phyloP scores from a whole-genome alignment of 2,888 invertebrate species.

The Callimorpha dominula region DNA sequence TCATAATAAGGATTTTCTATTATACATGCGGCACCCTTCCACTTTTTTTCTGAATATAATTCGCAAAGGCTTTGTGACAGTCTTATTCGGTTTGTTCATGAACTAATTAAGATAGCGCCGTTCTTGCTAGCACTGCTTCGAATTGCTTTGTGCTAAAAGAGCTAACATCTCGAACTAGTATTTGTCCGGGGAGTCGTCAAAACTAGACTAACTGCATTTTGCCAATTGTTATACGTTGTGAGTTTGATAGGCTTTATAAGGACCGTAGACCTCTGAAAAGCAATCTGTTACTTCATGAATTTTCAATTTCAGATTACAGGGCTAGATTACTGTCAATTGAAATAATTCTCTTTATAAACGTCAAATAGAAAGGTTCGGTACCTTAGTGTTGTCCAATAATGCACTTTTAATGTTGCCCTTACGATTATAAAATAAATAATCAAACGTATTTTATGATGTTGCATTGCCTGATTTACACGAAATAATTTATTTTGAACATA shows the following conservation, averaged over 20 bases:
- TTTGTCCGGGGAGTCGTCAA: constrained; percentile 20
- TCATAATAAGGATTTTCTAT: not conserved
- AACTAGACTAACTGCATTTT: constrained; percentile 3
- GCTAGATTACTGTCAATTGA: no score
- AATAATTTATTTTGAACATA: no score
- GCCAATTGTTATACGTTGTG: not conserved
- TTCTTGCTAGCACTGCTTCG: constrained; percentile 32
- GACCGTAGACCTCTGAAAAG: no score
- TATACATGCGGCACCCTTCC: not conserved
- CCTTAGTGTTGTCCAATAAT: no score
- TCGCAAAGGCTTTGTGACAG: constrained; percentile 20
- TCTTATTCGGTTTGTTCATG: constrained; percentile 28
- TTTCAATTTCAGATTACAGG: no score
- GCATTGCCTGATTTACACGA: no score
- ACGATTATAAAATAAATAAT: no score
- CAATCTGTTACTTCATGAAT: no score
- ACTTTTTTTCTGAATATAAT: not conserved
- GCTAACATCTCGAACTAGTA: constrained; percentile 32
- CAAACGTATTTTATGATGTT: no score
- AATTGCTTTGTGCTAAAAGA: constrained; percentile 12
- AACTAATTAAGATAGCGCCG: constrained; percentile 39
- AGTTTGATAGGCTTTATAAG: not conserved
- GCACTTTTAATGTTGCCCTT: no score
- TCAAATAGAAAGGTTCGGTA: no score
- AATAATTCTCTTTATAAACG: no score